Evolutionary conservation across 2,113 vertebrate species (phyloP).

Genomic region (Bos javanicus): DNA sequence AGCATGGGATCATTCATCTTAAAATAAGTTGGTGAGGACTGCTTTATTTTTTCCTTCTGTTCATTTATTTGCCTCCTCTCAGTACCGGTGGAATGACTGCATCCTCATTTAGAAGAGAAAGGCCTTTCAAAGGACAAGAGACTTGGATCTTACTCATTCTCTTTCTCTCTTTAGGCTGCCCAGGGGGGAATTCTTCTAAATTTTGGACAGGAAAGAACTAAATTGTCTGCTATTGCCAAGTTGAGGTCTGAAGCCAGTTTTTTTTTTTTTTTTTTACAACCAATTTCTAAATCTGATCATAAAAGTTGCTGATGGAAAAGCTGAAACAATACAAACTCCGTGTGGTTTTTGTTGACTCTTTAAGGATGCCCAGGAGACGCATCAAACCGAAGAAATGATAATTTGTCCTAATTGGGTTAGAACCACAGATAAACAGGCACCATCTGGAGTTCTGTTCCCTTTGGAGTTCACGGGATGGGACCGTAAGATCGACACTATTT

Average conservation of each 20-base stretch:
- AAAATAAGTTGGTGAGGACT: background rate
- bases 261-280: slow-evolving; percentile 8
- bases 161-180: slow-evolving; percentile 17
- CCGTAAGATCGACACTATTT: background rate
- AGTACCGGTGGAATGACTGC: background rate
- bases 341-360: slow-evolving; percentile 44
- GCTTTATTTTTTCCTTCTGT: background rate
- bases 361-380: slow-evolving; percentile 51
- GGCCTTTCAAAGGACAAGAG: background rate
- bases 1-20: too few species aligned
- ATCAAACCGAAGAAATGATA: slow-evolving; percentile 50
- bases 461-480: background rate
- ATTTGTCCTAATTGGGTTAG: slow-evolving; percentile 72
- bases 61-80: background rate
- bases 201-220: slow-evolving; percentile 44
- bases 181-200: slow-evolving; percentile 19
- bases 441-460: slow-evolving; percentile 52
- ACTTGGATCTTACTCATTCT: background rate
- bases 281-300: slow-evolving; percentile 55
- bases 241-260: slow-evolving; percentile 38
- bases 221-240: slow-evolving; percentile 43
- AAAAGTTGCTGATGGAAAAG: slow-evolving; percentile 68
- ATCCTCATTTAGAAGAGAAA: background rate
- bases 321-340: background rate
- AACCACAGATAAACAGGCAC: slow-evolving; percentile 69